Conservation (phyloP, 1,140 invertebrate genomes). For the Bradynema listronoti region DNA sequence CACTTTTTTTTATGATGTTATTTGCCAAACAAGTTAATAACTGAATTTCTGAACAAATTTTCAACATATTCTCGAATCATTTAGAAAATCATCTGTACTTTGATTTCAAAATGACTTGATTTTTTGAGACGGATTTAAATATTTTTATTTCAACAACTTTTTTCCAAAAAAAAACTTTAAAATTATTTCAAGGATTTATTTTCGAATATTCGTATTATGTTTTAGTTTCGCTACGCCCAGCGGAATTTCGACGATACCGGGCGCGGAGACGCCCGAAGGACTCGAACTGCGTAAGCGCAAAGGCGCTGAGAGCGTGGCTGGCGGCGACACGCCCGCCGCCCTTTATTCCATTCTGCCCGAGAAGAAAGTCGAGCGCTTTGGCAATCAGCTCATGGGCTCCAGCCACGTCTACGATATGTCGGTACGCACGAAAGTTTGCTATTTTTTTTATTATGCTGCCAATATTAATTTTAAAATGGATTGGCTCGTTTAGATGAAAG, state of each 20-base stretch:
- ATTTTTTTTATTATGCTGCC: background rate
- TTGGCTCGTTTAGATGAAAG: no score
- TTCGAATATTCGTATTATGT: slow-evolving; percentile 4
- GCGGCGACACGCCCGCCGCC: slow-evolving; percentile 74
- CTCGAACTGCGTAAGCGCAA: slow-evolving; percentile 95
- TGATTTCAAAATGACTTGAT: background rate
- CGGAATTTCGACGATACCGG: slow-evolving; percentile 86
- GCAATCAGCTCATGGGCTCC: slow-evolving; percentile 84
- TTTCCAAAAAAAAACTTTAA: no score
- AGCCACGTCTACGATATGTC: slow-evolving; percentile 66
- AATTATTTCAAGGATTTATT: no score
- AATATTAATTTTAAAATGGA: slow-evolving; percentile 1
- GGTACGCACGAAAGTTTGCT: slow-evolving; percentile 32
- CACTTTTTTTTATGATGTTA: no score
- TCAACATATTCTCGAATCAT: no score
- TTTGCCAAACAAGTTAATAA: no score
- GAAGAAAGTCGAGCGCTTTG: slow-evolving; percentile 79
- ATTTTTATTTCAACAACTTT: no score
- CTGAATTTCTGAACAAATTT: no score
- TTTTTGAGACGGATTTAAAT: background rate
- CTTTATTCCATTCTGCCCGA: slow-evolving; percentile 89
- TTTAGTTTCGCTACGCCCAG: slow-evolving; percentile 75
- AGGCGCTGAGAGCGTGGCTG: slow-evolving; percentile 70
- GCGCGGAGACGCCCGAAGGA: slow-evolving; percentile 86
- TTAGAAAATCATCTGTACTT: no score